Conservation (phyloP, 2,797 vertebrate species). For the Acipenser oxyrinchus region DNA sequence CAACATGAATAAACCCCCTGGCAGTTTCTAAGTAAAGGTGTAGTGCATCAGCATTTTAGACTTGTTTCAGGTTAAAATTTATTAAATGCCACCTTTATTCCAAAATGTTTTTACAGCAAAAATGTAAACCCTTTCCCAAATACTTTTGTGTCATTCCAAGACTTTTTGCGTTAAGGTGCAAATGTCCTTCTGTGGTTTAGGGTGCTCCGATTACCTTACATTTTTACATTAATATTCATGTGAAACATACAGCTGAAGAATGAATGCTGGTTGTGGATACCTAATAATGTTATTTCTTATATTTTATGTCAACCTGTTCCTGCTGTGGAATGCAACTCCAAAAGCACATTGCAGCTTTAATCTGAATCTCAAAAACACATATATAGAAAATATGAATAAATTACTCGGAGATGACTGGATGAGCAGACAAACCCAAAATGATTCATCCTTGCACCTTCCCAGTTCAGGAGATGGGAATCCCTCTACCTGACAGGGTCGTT, state of each 20-base stretch:
- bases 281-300: neutral
- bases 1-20: constrained; percentile 17
- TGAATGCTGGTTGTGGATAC: constrained; percentile 4
- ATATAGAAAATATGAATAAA: constrained; percentile 13
- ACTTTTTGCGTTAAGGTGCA: constrained; percentile 1
- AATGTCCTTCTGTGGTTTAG: constrained; percentile 32
- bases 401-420: constrained; percentile 24
- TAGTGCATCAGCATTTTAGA: constrained; percentile 22
- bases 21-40: neutral
- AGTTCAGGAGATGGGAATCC: neutral
- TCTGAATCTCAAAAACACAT: neutral
- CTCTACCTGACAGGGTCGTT: constrained; percentile 23
- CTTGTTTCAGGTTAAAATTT: constrained; percentile 7
- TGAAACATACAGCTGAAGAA: constrained; percentile 18
- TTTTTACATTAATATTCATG: constrained; percentile 15
- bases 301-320: neutral
- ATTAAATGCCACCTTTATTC: constrained; percentile 10
- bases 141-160: neutral
- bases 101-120: constrained; percentile 23
- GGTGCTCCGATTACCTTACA: constrained; percentile 28
- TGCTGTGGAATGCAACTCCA: neutral
- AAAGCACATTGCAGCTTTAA: neutral
- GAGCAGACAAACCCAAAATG: constrained; percentile 31
- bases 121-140: neutral
- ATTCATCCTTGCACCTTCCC: constrained; percentile 16